Base-by-base conservation (phyloP, 2,113 vertebrate species). In the Phyllopteryx taeniolatus region DNA sequence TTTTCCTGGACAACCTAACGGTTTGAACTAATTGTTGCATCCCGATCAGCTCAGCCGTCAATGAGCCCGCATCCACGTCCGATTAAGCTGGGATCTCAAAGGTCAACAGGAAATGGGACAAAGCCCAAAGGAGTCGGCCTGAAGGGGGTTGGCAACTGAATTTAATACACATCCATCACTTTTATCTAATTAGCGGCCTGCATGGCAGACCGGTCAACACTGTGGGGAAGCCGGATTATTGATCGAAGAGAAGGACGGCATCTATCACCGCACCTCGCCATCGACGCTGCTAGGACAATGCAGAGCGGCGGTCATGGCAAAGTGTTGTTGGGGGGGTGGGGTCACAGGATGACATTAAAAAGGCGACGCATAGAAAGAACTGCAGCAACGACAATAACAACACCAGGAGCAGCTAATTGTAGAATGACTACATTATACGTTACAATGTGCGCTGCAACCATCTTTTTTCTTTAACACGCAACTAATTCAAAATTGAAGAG, bases 141-240 rank as follows among this genome's bases (percentile, higher is more conserved):
- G 88, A 92, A 91, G 90, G 91, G 90, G 27, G 3, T 49, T 27
- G 65, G 65, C 93, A 90, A 89, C 93, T 86, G 94, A 92, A 88
- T 96, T 95, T 95, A 95, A 95, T 93, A 94, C 93, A 91, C 95
- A 98, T 98, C 96, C 94, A 98, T 99, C 96, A 97, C 94, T 92
- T 95, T 96, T 95, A 97, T 96, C 95, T 97, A 96, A 98, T 98
- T 98, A 96, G 95, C 94, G 90, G 86, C 76, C 90, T 90, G 92
- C 92, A 93, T 94, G 94, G 94, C 95, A 96, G 91, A 64, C 91
- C 88, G 92, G 93, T 94, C 93, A 95, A 93, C 93, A 86, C 87
- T 84, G 88, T 82, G 91, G 87, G 85, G 90, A 85, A 93, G 91
- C 92, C 91, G 87, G 88, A 86, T 85, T 95, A 97, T 96, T 86